Percentiles rank a stretch among this genome's conserved stretches.
Evolutionary conservation across 1,140 invertebrate species (phyloP).

Genomic region (Apis dorsata): DNA sequence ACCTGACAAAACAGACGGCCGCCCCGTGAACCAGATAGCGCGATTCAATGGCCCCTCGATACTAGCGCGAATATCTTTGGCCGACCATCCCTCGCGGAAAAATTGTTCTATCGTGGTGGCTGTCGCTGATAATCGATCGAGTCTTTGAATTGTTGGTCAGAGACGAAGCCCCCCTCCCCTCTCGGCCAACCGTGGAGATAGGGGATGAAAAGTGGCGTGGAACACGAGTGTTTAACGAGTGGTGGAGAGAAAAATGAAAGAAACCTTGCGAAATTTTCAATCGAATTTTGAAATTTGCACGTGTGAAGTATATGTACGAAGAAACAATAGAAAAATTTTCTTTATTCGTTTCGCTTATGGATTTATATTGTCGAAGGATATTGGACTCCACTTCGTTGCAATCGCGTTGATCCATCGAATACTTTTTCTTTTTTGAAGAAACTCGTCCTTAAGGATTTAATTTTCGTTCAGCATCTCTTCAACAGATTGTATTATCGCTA

Average conservation of each 20-base stretch:
- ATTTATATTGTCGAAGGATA: no score
- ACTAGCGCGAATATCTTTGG: slow-evolving; percentile 27
- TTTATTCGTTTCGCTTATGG: no score
- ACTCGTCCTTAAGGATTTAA: no score
- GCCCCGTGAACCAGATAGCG: slow-evolving; percentile 23
- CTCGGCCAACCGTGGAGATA: not conserved
- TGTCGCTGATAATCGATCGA: slow-evolving; percentile 12
- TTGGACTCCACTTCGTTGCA: no score
- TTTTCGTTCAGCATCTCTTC: no score
- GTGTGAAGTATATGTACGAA: no score
- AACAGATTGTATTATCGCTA: no score
- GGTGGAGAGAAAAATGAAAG: not conserved
- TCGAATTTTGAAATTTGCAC: not conserved
- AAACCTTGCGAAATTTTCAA: not conserved
- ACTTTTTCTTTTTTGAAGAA: no score
- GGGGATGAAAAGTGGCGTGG: not conserved
- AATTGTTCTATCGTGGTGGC: not conserved
- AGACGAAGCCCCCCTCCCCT: not conserved
- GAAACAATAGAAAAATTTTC: no score
- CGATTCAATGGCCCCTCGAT: slow-evolving; percentile 43
- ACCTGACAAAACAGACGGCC: slow-evolving; percentile 37
- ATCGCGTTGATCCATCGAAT: no score
- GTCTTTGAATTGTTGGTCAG: slow-evolving; percentile 16
- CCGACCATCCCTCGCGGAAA: not conserved
- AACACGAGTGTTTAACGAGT: not conserved